Percentiles rank a stretch among this genome's conserved stretches.
Conservation (phyloP, 1,140 invertebrate genomes). For the Pachyrhynchus sulphureomaculatus region DNA sequence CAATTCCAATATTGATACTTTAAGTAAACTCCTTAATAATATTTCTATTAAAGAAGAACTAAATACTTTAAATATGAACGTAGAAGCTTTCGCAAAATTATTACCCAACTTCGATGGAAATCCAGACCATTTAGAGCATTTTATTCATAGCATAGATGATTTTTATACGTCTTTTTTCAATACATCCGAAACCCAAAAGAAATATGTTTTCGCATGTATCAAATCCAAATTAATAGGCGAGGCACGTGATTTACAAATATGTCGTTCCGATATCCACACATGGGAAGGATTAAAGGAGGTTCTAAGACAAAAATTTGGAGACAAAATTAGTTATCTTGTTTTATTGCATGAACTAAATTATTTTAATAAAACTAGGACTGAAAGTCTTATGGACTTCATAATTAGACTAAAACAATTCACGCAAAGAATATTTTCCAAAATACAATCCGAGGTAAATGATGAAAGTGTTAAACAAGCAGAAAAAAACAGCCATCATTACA, state of each 20-base stretch:
- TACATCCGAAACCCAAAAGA: neutral
- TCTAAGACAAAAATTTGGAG: conserved; percentile 19
- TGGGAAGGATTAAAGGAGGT: conserved; percentile 3
- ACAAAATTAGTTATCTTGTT: neutral
- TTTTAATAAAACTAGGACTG: conserved; percentile 6
- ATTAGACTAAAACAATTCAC: conserved; percentile 8
- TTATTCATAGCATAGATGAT: too few species aligned
- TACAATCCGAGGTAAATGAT: neutral
- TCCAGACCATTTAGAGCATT: too few species aligned
- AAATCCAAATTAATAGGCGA: conserved; percentile 9
- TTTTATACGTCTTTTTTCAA: too few species aligned
- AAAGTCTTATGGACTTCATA: neutral
- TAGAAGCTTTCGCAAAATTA: too few species aligned
- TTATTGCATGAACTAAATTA: conserved; percentile 13
- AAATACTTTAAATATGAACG: too few species aligned
- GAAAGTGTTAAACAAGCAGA: neutral
- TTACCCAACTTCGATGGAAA: too few species aligned
- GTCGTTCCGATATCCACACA: neutral
- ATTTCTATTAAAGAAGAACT: too few species aligned
- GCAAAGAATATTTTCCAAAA: conserved; percentile 8
- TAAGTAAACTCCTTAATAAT: too few species aligned
- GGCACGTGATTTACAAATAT: conserved; percentile 2
- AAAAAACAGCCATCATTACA: conserved; percentile 4
- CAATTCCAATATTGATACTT: too few species aligned
- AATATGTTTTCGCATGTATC: neutral